Evolutionary conservation across 64 coral and sea anemone genomes (phyloP).

Genomic region (Orbicella faveolata): DNA sequence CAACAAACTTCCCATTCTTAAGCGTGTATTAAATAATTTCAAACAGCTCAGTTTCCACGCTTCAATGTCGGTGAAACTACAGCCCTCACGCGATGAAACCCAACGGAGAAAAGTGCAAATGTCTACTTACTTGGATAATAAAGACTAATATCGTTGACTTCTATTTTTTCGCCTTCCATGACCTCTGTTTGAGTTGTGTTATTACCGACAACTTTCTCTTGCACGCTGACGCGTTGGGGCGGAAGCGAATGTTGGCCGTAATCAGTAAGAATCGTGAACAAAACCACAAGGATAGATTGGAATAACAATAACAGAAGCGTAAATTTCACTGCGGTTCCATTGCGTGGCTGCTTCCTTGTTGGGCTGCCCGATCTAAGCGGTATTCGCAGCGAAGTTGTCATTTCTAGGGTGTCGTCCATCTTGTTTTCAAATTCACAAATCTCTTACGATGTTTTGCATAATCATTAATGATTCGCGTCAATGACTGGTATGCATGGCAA

Average conservation of each 20-base stretch:
- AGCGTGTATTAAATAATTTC: no score
- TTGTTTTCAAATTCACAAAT: not conserved
- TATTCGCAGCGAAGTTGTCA: not conserved
- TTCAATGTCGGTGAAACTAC: no score
- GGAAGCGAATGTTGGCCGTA: conserved; percentile 55
- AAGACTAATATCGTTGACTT: not conserved
- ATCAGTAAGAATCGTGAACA: conserved; percentile 47
- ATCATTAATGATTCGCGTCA: no score
- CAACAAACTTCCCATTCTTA: no score
- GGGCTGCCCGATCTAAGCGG: not conserved
- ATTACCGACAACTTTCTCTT: not conserved
- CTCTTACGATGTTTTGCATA: no score
- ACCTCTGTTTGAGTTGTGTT: not conserved
- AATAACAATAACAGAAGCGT: conserved; percentile 27
- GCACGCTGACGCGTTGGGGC: not conserved
- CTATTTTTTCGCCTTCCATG: not conserved
- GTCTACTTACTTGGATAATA: conserved; percentile 27
- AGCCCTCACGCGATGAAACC: no score
- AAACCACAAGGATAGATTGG: conserved; percentile 34
- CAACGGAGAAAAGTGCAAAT: not conserved
- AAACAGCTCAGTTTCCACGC: no score
- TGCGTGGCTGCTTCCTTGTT: not conserved
- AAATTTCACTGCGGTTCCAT: conserved; percentile 41
- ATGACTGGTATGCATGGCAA: no score
- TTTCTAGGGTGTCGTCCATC: not conserved